These are phyloP conservation scores for Liasis olivaceus DNA, from an alignment of 2,797 vertebrate species.

Conservation along the genomic window DNA sequence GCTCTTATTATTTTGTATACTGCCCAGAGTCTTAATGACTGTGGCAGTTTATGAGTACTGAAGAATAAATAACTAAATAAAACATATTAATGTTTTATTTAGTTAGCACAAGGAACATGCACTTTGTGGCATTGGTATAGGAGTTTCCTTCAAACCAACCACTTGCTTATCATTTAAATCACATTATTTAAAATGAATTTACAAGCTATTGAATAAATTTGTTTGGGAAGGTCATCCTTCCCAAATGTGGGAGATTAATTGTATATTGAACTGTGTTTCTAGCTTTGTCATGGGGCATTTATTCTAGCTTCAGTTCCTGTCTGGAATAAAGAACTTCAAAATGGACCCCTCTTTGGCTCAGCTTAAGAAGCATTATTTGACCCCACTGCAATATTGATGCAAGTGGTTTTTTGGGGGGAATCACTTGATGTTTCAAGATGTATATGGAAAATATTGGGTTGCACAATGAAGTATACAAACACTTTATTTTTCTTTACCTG, in stretches of 20 bases:
- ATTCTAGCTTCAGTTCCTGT: background rate
- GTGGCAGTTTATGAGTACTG: background rate
- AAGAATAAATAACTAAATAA: background rate
- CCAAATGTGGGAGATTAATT: background rate
- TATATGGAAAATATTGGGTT: background rate
- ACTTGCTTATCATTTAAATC: background rate
- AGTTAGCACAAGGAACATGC: background rate
- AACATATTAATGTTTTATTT: background rate
- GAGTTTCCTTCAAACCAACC: background rate
- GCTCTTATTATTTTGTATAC: background rate
- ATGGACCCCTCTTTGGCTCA: background rate
- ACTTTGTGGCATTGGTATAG: background rate
- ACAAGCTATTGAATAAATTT: background rate
- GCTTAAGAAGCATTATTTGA: background rate
- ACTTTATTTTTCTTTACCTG: background rate
- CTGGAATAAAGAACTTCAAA: background rate
- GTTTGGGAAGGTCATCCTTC: background rate
- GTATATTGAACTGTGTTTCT: background rate
- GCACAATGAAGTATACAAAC: background rate
- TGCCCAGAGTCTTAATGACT: background rate
- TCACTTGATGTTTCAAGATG: background rate
- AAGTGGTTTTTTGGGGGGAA: background rate
- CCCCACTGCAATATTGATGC: background rate
- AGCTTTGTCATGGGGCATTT: background rate
- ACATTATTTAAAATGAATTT: background rate